A percentile compares a stretch with the other conserved stretches of the same genome.
Evolutionary conservation across 2,888 invertebrate species (phyloP).

Genomic region (Xylota segnis): DNA sequence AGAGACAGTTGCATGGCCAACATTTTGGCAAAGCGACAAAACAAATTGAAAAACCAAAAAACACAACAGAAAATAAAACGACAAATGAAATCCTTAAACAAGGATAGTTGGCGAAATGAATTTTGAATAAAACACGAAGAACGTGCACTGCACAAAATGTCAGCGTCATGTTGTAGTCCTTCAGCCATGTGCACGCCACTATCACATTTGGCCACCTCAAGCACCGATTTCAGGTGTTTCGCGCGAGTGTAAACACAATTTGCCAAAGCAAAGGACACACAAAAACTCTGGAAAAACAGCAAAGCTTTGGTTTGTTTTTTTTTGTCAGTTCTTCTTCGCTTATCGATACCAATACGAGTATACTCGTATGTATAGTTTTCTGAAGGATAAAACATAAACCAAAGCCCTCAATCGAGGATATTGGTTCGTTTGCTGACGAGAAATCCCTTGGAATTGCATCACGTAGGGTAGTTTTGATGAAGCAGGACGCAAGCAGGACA

Average conservation of each 20-base stretch:
- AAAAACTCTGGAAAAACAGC: conserved; percentile 9
- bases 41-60: conserved; percentile 5
- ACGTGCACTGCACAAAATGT: conserved; percentile 59
- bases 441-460: conserved; percentile 73
- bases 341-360: conserved; percentile 50
- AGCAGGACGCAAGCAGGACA: conserved; percentile 44
- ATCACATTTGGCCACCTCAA: conserved; percentile 51
- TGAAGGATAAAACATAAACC: conserved; percentile 65
- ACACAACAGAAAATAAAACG: neutral
- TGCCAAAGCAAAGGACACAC: conserved; percentile 48
- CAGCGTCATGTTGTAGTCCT: conserved; percentile 55
- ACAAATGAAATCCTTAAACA: conserved; percentile 52
- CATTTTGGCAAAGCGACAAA: conserved; percentile 47
- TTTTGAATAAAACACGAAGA: conserved; percentile 69
- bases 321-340: conserved; percentile 9
- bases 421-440: conserved; percentile 74
- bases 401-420: conserved; percentile 70
- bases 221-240: conserved; percentile 69
- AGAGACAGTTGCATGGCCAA: conserved; percentile 47
- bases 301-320: neutral
- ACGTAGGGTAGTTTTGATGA: conserved; percentile 70
- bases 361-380: conserved; percentile 6
- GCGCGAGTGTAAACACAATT: conserved; percentile 71
- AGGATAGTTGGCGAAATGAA: conserved; percentile 66
- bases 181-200: conserved; percentile 6